Conservation (phyloP, 2,113 vertebrate species). For the Pteronura brasiliensis region DNA sequence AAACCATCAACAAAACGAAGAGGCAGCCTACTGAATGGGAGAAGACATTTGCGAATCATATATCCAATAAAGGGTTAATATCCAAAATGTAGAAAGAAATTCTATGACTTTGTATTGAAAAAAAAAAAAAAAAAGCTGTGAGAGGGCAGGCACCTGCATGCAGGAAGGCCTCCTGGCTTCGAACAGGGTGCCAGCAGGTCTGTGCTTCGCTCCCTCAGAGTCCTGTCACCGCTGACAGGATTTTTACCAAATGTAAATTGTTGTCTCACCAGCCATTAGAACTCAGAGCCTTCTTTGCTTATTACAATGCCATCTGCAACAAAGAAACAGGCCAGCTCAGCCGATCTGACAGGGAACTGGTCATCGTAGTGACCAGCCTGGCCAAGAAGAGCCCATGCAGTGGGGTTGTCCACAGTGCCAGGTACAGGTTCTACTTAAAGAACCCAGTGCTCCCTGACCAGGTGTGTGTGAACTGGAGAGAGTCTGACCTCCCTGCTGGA, state of each 20-base stretch:
- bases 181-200: neutral
- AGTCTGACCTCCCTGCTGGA: conserved; percentile 86
- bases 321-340: neutral
- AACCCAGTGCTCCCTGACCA: neutral
- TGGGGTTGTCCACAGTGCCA: neutral
- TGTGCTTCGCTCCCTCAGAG: neutral
- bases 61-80: neutral
- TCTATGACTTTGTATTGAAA: neutral
- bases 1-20: neutral
- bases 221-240: neutral
- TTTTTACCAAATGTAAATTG: neutral
- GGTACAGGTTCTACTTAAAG: neutral
- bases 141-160: neutral
- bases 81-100: neutral
- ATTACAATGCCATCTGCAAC: neutral
- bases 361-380: neutral
- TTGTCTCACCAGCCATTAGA: neutral
- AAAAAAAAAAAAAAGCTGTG: neutral
- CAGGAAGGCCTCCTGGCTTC: neutral
- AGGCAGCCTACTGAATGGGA: neutral
- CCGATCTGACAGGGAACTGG: neutral
- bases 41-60: neutral
- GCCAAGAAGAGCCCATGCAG: neutral
- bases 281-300: neutral
- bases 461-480: conserved; percentile 85